A percentile compares a stretch with the other conserved stretches of the same genome.
phyloP scores from a whole-genome alignment of 2,113 vertebrate genomes.

The Irena cyanogastra region DNA sequence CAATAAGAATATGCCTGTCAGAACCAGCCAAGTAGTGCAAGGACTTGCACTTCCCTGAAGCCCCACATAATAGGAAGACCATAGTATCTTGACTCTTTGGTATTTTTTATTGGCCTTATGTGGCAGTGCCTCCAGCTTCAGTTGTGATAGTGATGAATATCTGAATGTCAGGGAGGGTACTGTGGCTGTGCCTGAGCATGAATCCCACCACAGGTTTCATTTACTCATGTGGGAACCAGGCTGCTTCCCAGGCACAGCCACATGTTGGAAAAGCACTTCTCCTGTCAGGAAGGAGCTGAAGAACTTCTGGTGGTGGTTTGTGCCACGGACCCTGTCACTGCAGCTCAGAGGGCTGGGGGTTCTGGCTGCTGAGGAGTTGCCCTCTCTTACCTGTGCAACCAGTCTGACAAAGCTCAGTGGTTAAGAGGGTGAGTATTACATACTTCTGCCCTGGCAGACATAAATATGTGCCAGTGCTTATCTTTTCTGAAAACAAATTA shows the following conservation, averaged over 20 bases:
- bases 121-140: background rate
- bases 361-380: background rate
- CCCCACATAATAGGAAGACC: background rate
- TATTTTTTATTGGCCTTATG: background rate
- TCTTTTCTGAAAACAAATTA: background rate
- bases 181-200: background rate
- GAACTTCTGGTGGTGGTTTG: background rate
- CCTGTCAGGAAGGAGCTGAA: background rate
- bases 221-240: background rate
- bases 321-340: fast-evolving
- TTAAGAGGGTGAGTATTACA: background rate
- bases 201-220: background rate
- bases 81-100: background rate
- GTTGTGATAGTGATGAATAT: background rate
- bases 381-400: no score
- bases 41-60: background rate
- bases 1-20: background rate
- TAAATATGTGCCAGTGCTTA: background rate
- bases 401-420: background rate
- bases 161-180: background rate
- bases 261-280: background rate
- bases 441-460: background rate
- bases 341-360: background rate
- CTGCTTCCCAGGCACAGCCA: background rate
- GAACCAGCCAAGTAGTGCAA: background rate